Evolutionary conservation across 2,888 invertebrate species (phyloP).

Genomic region (Junonia oenone): DNA sequence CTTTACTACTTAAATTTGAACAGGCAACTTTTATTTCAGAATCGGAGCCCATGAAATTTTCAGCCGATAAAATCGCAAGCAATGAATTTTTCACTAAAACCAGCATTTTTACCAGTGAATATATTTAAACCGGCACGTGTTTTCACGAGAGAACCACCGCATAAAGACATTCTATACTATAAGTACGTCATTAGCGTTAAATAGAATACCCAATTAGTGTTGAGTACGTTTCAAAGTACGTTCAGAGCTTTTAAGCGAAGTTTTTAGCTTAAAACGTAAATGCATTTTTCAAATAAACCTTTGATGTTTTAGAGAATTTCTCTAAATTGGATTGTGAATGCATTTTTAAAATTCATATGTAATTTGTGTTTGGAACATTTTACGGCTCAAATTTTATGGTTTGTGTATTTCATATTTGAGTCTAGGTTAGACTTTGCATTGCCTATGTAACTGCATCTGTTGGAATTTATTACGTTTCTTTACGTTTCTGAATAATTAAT

Average conservation of each 20-base stretch:
- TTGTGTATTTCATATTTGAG: too few species aligned
- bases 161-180: background rate
- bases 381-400: too few species aligned
- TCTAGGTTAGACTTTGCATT: too few species aligned
- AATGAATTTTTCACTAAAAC: too few species aligned
- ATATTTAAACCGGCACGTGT: background rate
- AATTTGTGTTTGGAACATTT: background rate
- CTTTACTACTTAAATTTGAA: too few species aligned
- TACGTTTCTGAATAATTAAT: too few species aligned
- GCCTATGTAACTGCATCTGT: too few species aligned
- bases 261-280: background rate
- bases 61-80: too few species aligned
- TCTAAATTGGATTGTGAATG: background rate
- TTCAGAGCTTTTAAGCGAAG: background rate
- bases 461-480: too few species aligned
- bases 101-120: too few species aligned
- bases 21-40: too few species aligned
- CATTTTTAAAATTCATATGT: background rate
- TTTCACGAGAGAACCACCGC: background rate
- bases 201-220: constrained; percentile 1
- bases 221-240: background rate
- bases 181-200: constrained; percentile 19
- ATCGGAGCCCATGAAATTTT: too few species aligned
- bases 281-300: background rate
- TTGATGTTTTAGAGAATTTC: background rate